These are phyloP conservation scores for Solenodon paradoxus DNA, from an alignment of 2,113 vertebrate genomes.

Conservation along the genomic window DNA sequence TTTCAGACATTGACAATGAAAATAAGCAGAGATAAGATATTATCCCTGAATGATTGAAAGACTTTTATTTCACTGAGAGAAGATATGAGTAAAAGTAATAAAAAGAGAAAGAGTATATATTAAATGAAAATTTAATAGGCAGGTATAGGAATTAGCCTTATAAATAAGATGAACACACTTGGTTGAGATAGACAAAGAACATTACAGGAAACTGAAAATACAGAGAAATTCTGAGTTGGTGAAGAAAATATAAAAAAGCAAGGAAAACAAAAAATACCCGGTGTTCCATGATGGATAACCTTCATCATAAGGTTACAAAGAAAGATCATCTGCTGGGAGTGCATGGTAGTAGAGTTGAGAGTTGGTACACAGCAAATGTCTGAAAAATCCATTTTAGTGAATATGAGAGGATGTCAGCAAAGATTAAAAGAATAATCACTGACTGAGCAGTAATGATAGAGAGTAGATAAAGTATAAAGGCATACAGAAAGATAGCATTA, in stretches of 20 bases:
- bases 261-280: not conserved
- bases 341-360: not conserved
- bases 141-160: not conserved
- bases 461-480: not conserved
- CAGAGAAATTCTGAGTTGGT: not conserved
- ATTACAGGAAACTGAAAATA: constrained; percentile 32
- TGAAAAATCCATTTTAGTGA: constrained; percentile 13
- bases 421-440: not conserved
- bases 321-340: not conserved
- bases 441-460: not conserved
- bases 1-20: constrained; percentile 14
- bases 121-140: not conserved
- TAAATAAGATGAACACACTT: not conserved
- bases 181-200: not conserved
- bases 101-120: constrained; percentile 18
- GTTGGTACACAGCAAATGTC: constrained; percentile 5
- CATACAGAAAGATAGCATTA: not conserved
- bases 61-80: constrained; percentile 39
- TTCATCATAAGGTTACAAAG: not conserved
- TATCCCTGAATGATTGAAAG: not conserved
- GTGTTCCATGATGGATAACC: not conserved
- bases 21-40: constrained; percentile 10
- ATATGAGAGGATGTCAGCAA: not conserved
- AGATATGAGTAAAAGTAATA: constrained; percentile 34
- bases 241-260: not conserved